Evolutionary conservation across 2,797 vertebrate species (phyloP), one percentile per base, ranked within the genome.

Genomic region (Acrossocheilus fasciatus): DNA sequence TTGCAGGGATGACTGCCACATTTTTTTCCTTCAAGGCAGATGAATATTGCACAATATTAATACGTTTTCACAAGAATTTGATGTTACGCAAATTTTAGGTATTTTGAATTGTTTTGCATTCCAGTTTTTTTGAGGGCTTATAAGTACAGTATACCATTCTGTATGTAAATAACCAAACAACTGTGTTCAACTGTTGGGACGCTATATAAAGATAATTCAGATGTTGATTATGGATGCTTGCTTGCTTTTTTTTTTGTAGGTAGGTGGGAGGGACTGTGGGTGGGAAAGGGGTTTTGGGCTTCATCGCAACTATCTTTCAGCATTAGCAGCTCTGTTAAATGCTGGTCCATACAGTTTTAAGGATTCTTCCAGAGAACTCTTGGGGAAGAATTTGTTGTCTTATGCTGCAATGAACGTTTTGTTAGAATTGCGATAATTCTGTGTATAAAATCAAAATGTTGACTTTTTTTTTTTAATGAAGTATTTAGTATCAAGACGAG

Each of bases 1-100:
- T 96, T 95, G 96, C 97, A 98, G 97, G 97, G 97, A 97, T 96
- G 96, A 94, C 96, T 97, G 97, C 97, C 97, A 94, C 95, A 94
- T 92, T 93, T 81, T 91, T 94, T 94, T 94, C 93, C 66, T 93
- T 94, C 91, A 93, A 94, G 96, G 97, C 97, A 97, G 97, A 93
- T 92, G 90, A 95, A 97, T 95, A 93, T 98, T 97, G 97, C 97
- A 98, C 97, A 98, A 95, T 93, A 93, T 94, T 92, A 90, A 93
- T 94, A 92, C 89, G 88, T 91, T 94, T 94, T 93, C 91, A 91
- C 90, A 88, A 89, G 17, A 92, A 94, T 92, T 93, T 93, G 90
- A 94, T 91, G 89, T 91, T 89, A 88, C 88, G 62, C 88, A 93
- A 91, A 93, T 92, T 91, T 89, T 92, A 91, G 91, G 84, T 92